These are phyloP conservation scores for Orientallactaga sibirica DNA, from an alignment of 2,797 vertebrate genomes.

Conservation along the genomic window DNA sequence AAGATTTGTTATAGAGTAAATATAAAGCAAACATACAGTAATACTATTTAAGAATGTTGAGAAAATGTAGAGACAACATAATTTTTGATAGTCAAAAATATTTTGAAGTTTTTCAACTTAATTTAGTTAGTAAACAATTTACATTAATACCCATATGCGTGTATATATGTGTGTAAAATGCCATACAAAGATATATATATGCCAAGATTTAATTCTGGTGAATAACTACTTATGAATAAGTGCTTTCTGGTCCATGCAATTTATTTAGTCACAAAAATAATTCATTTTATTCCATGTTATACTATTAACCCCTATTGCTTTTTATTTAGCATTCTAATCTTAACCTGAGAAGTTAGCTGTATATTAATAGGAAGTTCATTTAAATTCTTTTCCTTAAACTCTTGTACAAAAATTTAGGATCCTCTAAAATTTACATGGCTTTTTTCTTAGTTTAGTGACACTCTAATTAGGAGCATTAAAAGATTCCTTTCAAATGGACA, in stretches of 20 bases:
- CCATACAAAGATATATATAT: not conserved
- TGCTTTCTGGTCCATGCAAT: not conserved
- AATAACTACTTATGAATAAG: not conserved
- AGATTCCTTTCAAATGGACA: not conserved
- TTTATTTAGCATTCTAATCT: slow-evolving; percentile 23
- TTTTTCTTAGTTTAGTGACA: not conserved
- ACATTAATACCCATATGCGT: not conserved
- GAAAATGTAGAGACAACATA: not conserved
- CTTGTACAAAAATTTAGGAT: not conserved
- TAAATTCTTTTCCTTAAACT: not conserved
- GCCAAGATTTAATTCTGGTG: not conserved
- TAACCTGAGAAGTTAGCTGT: not conserved
- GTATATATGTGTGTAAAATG: not conserved
- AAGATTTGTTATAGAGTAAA: slow-evolving; percentile 68
- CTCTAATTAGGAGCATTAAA: not conserved
- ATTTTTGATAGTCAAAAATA: slow-evolving; percentile 3
- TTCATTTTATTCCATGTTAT: not conserved
- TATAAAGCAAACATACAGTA: not conserved
- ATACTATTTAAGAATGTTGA: slow-evolving; percentile 60
- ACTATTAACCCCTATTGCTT: not conserved
- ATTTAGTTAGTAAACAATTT: slow-evolving; percentile 10
- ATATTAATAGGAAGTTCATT: not conserved
- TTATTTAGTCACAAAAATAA: not conserved
- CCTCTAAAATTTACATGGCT: not conserved
- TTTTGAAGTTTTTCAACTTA: slow-evolving; percentile 35